Percentiles rank a stretch among this genome's conserved stretches.
Evolutionary conservation across 2,888 invertebrate species (phyloP).

Genomic region (Spilarctia lutea): DNA sequence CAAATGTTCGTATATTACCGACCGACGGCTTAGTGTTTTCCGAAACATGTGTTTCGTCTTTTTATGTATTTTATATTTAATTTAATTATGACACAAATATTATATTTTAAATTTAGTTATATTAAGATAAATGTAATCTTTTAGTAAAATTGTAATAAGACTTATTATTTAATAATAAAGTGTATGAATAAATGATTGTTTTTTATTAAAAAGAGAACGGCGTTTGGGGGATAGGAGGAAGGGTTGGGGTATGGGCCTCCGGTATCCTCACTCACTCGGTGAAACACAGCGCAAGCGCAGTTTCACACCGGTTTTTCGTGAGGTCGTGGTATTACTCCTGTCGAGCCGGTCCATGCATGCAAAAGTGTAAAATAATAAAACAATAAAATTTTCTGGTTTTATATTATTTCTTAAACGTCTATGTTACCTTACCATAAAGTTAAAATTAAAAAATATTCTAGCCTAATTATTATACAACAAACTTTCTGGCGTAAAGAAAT

Average conservation of each 20-base stretch:
- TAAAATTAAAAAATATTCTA: conserved; percentile 41
- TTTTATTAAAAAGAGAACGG: too few species aligned
- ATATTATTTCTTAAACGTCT: conserved; percentile 44
- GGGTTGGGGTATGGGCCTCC: too few species aligned
- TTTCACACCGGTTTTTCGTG: too few species aligned
- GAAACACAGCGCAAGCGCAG: too few species aligned
- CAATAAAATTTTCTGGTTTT: conserved; percentile 37
- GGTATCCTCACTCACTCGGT: too few species aligned
- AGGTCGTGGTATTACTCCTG: too few species aligned
- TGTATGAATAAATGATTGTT: background rate
- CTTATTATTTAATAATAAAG: conserved; percentile 17
- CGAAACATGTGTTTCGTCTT: background rate
- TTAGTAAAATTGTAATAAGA: conserved; percentile 1
- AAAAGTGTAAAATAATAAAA: conserved; percentile 29
- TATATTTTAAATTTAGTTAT: background rate
- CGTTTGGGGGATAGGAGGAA: too few species aligned
- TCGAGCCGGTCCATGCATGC: too few species aligned
- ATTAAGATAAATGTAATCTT: conserved; percentile 8
- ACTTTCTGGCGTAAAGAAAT: conserved; percentile 31
- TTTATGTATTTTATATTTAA: background rate
- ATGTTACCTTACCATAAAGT: conserved; percentile 39
- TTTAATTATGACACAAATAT: background rate
- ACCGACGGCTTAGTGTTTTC: too few species aligned
- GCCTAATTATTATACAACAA: conserved; percentile 47
- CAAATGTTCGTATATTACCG: too few species aligned